Evolutionary conservation across 2,797 vertebrate species (phyloP).

Genomic region (Australoheros facetus): DNA sequence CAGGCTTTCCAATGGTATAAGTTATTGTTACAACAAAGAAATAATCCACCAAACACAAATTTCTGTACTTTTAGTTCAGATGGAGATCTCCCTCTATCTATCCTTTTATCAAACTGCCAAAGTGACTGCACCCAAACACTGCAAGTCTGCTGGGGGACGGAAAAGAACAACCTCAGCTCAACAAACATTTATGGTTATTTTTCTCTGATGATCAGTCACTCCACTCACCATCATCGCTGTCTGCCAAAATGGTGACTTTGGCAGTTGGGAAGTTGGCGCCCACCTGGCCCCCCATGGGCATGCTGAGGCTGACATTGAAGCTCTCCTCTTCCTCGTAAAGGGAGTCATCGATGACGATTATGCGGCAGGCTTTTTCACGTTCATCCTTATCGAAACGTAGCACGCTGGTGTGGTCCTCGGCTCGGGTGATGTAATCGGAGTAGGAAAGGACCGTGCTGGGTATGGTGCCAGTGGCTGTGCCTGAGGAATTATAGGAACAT

Average conservation of each 20-base stretch:
- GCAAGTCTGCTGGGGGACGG: background rate
- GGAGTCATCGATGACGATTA: conserved; percentile 89
- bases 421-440: conserved; percentile 87
- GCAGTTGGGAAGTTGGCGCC: conserved; percentile 81
- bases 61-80: too few species aligned
- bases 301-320: conserved; percentile 87
- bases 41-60: too few species aligned
- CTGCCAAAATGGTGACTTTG: conserved; percentile 83
- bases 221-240: conserved; percentile 86
- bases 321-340: conserved; percentile 89
- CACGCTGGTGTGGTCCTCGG: conserved; percentile 86
- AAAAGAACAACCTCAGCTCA: background rate
- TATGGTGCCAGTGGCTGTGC: conserved; percentile 84
- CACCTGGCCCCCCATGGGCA: conserved; percentile 85
- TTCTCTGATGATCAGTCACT: too few species aligned
- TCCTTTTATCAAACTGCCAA: background rate
- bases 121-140: background rate
- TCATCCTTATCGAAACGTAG: conserved; percentile 88
- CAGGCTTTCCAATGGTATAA: too few species aligned
- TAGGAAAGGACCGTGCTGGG: conserved; percentile 84
- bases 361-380: conserved; percentile 81
- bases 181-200: background rate
- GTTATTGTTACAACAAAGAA: too few species aligned
- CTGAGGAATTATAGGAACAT: conserved; percentile 59
- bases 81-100: background rate